Percentiles rank a stretch among this genome's conserved stretches.
Evolutionary conservation across 2,888 invertebrate genomes (phyloP).

Genomic region (Caradrina clavipalpis): DNA sequence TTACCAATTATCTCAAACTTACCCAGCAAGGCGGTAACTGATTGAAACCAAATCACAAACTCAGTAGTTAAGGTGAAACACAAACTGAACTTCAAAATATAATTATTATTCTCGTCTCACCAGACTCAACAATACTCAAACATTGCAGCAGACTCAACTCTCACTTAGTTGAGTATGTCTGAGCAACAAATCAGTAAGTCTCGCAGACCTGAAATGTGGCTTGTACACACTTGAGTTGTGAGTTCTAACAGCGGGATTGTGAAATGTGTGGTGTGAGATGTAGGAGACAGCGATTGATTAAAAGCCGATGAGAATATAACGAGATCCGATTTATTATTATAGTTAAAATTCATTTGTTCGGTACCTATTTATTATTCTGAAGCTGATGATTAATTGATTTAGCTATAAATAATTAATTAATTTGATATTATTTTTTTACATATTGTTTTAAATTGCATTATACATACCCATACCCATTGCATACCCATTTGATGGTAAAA

Average conservation of each 20-base stretch:
- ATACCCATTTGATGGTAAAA: too few relatives aligned
- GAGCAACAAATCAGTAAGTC: constrained; percentile 55
- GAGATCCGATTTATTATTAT: too few relatives aligned
- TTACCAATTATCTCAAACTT: not conserved
- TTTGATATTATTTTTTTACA: too few relatives aligned
- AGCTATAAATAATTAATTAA: too few relatives aligned
- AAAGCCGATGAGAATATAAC: too few relatives aligned
- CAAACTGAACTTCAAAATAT: constrained; percentile 19
- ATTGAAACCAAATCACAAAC: not conserved
- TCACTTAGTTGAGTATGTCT: constrained; percentile 23
- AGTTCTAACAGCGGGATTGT: constrained; percentile 33
- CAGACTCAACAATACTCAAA: constrained; percentile 22
- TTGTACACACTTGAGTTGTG: constrained; percentile 49
- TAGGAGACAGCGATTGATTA: constrained; percentile 11
- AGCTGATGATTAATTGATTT: too few relatives aligned
- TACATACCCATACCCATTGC: too few relatives aligned
- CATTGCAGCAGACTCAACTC: constrained; percentile 6
- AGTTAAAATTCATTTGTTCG: too few relatives aligned
- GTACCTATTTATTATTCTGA: too few relatives aligned
- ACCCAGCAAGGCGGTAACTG: not conserved
- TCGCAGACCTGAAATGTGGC: constrained; percentile 34
- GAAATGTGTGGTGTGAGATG: not conserved
- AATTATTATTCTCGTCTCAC: not conserved
- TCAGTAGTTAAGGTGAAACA: not conserved
- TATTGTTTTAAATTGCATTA: too few relatives aligned